Base-by-base conservation (phyloP, 2,888 invertebrate species). In the Tetropium fuscum region DNA sequence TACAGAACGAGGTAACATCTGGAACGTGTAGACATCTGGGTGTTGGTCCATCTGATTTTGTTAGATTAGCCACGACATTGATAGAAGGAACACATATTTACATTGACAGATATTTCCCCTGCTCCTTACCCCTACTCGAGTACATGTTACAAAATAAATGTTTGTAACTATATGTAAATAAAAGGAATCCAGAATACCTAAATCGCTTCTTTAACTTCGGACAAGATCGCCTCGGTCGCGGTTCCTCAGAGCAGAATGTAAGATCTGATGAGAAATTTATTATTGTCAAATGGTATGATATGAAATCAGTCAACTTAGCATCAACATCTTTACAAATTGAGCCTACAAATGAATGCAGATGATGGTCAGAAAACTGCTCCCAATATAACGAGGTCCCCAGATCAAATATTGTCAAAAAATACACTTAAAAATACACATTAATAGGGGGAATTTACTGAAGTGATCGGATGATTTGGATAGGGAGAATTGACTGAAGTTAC, bases 251-350 rank as follows among this genome's bases (percentile, higher is more conserved):
- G 19, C 53, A 53, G 27, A 25, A 7, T 30, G 53, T 43, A 20
- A 53, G 53, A 53, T 53, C 27, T 25, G 57, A 57, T 36, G 36
- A 27, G 19, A 51, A 57, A 51, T 34, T 57, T 20, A 22, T 22
- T 30, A 22, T 57, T 19, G 36, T 53, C n/a, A 32, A 53, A 44
- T 51, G 49, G 57, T 57, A 43, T 32, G 57, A 57, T 43, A 41
- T 57, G 43, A 57, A 57, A 36, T 34, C 57, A 8, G 57, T 58
- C 11, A 30, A 53, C 10, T 20, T 58, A 11, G 36, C 58, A 22
- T 53, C 58, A 32, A 53, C 58, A 11, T n/a, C 7, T 38, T 13
- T 44, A 18, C 27, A 45, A 43, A 30, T 20, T 13, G 32, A 58
- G 13, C 58, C 58, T 45, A 7, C 30, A n/a, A 45, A 53, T 30